phyloP scores from a whole-genome alignment of 2,888 invertebrate genomes.

The Geotrupes spiniger region DNA sequence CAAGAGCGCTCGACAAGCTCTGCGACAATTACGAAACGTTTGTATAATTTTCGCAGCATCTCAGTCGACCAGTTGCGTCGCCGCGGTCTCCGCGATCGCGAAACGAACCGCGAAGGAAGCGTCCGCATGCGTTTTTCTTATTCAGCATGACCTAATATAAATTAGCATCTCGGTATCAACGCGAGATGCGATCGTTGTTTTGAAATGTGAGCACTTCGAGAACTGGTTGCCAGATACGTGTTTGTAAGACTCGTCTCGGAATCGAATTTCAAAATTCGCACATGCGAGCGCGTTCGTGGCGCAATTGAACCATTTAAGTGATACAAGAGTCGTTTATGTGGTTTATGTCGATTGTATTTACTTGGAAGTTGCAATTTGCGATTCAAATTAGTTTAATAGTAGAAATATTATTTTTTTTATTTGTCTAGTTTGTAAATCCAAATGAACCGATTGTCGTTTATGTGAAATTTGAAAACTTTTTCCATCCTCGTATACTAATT shows the following conservation, averaged over 20 bases:
- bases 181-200: constrained; percentile 21
- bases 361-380: too few relatives aligned
- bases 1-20: background rate
- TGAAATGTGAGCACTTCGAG: constrained; percentile 22
- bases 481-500: too few relatives aligned
- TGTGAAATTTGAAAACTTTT: too few relatives aligned
- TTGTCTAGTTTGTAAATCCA: too few relatives aligned
- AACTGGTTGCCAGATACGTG: constrained; percentile 17
- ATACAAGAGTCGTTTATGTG: too few relatives aligned
- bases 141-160: constrained; percentile 21
- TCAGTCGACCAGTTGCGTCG: constrained; percentile 8
- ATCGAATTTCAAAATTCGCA: too few relatives aligned
- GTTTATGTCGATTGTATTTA: too few relatives aligned
- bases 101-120: constrained; percentile 1
- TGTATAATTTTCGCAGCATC: constrained; percentile 13
- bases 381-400: too few relatives aligned
- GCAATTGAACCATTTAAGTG: too few relatives aligned
- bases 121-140: constrained; percentile 14
- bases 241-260: constrained; percentile 3
- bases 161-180: constrained; percentile 14
- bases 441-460: too few relatives aligned
- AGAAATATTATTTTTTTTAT: too few relatives aligned
- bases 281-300: too few relatives aligned
- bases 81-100: background rate
- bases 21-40: constrained; percentile 6